Evolutionary conservation across 2,888 invertebrate species (phyloP).

Genomic region (Parnassius mnemosyne): DNA sequence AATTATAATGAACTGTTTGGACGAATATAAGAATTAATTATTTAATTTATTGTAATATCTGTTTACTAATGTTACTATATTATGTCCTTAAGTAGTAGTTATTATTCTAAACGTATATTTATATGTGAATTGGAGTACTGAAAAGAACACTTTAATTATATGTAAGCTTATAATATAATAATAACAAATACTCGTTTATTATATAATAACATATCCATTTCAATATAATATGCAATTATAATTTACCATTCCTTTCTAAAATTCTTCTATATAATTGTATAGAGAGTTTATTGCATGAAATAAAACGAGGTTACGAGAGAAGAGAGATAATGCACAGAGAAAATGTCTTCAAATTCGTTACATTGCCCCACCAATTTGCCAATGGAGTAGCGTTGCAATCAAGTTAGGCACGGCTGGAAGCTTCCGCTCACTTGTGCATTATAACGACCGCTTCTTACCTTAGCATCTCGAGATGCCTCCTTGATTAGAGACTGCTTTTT

Average conservation of each 20-base stretch:
- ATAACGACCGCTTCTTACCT: slow-evolving; percentile 35
- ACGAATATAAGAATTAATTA: too few relatives aligned
- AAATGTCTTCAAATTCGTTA: slow-evolving; percentile 33
- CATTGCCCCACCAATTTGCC: slow-evolving; percentile 34
- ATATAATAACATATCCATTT: too few relatives aligned
- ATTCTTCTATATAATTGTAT: not conserved
- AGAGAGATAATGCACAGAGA: slow-evolving; percentile 26
- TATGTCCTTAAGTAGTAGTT: too few relatives aligned
- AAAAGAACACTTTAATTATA: too few relatives aligned
- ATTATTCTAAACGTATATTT: too few relatives aligned
- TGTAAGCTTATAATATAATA: too few relatives aligned
- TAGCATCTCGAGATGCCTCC: slow-evolving; percentile 33
- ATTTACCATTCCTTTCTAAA: not conserved
- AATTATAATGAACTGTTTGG: too few relatives aligned
- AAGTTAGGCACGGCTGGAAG: slow-evolving; percentile 32
- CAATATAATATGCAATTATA: too few relatives aligned
- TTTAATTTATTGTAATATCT: too few relatives aligned
- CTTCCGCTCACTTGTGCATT: slow-evolving; percentile 32
- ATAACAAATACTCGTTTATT: too few relatives aligned
- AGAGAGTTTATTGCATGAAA: slow-evolving; percentile 11
- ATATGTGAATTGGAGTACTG: too few relatives aligned
- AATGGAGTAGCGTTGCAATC: slow-evolving; percentile 35
- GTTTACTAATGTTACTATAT: too few relatives aligned
- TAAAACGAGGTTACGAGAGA: slow-evolving; percentile 17
- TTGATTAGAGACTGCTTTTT: slow-evolving; percentile 38